These are phyloP conservation scores for Gasteruption jaculator DNA, from an alignment of 2,888 invertebrate species.

Conservation along the genomic window DNA sequence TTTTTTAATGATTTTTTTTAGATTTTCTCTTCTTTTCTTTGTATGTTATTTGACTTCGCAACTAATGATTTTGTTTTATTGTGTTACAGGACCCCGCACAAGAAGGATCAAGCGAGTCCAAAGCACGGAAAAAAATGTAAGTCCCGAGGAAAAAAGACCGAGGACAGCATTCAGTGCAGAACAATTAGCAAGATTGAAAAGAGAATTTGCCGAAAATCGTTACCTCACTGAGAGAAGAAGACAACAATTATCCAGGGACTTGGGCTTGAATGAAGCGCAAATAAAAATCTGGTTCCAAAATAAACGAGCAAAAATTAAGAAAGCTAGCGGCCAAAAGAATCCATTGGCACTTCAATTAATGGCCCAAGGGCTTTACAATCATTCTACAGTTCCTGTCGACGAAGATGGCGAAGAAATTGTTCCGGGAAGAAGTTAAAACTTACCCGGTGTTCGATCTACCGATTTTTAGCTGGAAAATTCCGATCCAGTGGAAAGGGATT, in stretches of 20 bases:
- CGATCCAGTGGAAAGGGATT: too few relatives aligned
- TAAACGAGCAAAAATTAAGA: conserved; percentile 94
- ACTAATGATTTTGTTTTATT: conserved; percentile 7
- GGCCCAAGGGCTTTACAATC: conserved; percentile 93
- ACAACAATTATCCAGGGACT: conserved; percentile 84
- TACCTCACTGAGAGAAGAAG: conserved; percentile 90
- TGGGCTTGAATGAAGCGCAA: conserved; percentile 93
- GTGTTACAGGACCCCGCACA: conserved; percentile 59
- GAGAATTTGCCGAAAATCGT: conserved; percentile 89
- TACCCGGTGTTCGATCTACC: too few relatives aligned
- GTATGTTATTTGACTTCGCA: too few relatives aligned
- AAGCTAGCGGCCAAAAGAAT: conserved; percentile 79
- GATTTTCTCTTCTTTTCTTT: conserved; percentile 8
- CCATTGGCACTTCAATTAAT: conserved; percentile 84
- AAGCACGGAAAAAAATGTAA: conserved; percentile 51
- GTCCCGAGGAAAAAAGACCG: conserved; percentile 82
- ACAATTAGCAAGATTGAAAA: conserved; percentile 84
- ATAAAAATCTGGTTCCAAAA: conserved; percentile 97
- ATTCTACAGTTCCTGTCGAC: conserved; percentile 70
- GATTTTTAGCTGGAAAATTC: too few relatives aligned
- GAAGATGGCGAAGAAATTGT: conserved; percentile 69
- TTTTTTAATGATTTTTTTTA: neutral
- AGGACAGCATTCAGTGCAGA: conserved; percentile 94
- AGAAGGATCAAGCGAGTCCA: conserved; percentile 54
- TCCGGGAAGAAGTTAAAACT: neutral